Conservation (phyloP, 2,113 vertebrate genomes). For the Pycnonotus jocosus region DNA sequence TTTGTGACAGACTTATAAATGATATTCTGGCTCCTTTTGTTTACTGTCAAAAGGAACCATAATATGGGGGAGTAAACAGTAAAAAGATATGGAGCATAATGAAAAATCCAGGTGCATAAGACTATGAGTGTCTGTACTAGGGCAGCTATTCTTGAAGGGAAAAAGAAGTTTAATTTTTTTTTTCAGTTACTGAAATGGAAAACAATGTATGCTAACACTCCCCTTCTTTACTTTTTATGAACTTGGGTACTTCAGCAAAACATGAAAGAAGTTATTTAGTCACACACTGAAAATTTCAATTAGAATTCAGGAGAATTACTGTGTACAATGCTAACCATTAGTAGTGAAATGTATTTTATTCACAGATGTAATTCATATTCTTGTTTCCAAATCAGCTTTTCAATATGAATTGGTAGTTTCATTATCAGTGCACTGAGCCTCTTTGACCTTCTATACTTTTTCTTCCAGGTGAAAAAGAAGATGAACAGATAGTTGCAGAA, state of each 20-base stretch:
- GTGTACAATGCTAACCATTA: neutral
- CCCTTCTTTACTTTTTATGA: neutral
- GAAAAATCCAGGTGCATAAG: neutral
- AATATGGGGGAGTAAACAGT: neutral
- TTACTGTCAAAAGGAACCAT: constrained; percentile 3
- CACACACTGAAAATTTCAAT: neutral
- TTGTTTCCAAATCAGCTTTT: neutral
- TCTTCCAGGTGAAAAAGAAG: constrained; percentile 40
- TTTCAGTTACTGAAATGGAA: neutral
- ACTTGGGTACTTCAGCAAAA: neutral
- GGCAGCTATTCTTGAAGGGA: neutral
- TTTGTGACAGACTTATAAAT: constrained; percentile 33
- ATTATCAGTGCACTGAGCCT: neutral
- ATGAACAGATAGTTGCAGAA: constrained; percentile 73
- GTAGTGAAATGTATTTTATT: neutral
- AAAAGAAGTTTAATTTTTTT: neutral
- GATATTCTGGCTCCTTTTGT: neutral
- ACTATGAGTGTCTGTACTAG: neutral
- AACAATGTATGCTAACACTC: neutral
- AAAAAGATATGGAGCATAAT: neutral
- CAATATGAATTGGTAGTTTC: neutral
- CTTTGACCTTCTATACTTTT: neutral
- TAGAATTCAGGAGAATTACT: neutral
- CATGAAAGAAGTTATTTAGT: neutral
- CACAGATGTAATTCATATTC: neutral